Evolutionary conservation across 2,113 vertebrate species (phyloP), one percentile per base, ranked within the genome.

Genomic region (Sinocyclocheilus anophthalmus): DNA sequence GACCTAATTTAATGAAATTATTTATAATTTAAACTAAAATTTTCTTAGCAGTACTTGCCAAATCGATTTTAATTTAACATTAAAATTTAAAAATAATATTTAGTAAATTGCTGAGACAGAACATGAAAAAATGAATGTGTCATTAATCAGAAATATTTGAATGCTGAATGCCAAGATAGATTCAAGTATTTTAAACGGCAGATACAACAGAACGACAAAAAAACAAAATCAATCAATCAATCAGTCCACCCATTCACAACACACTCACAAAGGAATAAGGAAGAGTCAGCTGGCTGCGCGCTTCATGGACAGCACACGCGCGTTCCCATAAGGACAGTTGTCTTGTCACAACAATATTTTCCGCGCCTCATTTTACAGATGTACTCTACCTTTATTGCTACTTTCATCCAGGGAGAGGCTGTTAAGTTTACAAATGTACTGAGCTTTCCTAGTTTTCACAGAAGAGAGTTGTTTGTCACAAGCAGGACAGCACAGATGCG

Each of bases 371-470:
- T 79, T 57, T 79, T 57, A n/a, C 53, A n/a, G 42, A 75, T 75
- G 72, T 48, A 75, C 42, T 75, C 42, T 75, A 75, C 22, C 22
- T 75, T 79, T 79, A 79, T 59, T 79, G 53, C 53, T 59, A 24
- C 42, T 48, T 75, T 39, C 72, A 75, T 75, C 70, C n/a, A 75
- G 42, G n/a, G 72, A 75, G 42, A 13, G 42, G 18, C 76, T 59
- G 53, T 59, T 63, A 24, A 37, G 55, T 61, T 63, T 61, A 80
- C 33, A 39, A 12, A 61, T 79, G 22, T 39, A 13, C 26, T 24
- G 6, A 42, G 55, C 20, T 79, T 42, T 39, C 14, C 55, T 39
- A 63, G 12, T 59, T 78, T 78, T 55, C 76, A 37, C 10, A 26
- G 50, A 22, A 18, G 30, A n/a, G 26, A 33, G 24, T 59, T 33